Evolutionary conservation across 2,797 vertebrate species (phyloP).

Genomic region (Alca torda): DNA sequence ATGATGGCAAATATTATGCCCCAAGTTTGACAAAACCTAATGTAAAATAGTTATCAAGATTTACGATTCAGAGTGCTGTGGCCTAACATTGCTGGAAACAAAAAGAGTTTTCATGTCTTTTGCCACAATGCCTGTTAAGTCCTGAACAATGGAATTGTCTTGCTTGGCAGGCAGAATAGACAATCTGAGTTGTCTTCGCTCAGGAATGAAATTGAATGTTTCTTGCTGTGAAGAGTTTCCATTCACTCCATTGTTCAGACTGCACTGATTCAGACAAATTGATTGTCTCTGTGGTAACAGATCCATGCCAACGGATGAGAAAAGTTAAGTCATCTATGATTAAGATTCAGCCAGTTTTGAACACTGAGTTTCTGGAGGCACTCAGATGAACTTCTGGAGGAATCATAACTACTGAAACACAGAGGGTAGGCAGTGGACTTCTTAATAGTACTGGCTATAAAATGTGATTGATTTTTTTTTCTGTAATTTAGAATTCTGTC

Average conservation of each 20-base stretch:
- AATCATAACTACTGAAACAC: background rate
- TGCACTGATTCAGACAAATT: conserved; percentile 24
- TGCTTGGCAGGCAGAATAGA: conserved; percentile 19
- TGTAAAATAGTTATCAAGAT: background rate
- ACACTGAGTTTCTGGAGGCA: background rate
- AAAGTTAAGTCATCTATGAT: conserved; percentile 15
- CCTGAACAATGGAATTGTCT: conserved; percentile 28
- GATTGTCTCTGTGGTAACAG: conserved; percentile 18
- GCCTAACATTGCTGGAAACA: background rate
- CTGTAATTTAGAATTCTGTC: background rate
- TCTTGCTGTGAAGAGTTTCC: conserved; percentile 37
- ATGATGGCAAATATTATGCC: background rate
- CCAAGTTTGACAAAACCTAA: background rate
- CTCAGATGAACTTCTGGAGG: background rate
- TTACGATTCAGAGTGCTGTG: background rate
- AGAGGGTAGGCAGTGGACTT: background rate
- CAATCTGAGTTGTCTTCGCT: background rate
- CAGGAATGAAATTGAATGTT: conserved; percentile 36
- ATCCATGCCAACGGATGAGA: background rate
- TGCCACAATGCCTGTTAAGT: background rate
- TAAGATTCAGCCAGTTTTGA: conserved; percentile 4
- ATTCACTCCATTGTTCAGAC: conserved; percentile 24
- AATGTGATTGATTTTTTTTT: background rate
- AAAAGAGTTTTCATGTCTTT: background rate
- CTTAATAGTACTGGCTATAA: background rate